phyloP scores from a whole-genome alignment of 2,888 invertebrate genomes.

The Netelia fuscicornis region DNA sequence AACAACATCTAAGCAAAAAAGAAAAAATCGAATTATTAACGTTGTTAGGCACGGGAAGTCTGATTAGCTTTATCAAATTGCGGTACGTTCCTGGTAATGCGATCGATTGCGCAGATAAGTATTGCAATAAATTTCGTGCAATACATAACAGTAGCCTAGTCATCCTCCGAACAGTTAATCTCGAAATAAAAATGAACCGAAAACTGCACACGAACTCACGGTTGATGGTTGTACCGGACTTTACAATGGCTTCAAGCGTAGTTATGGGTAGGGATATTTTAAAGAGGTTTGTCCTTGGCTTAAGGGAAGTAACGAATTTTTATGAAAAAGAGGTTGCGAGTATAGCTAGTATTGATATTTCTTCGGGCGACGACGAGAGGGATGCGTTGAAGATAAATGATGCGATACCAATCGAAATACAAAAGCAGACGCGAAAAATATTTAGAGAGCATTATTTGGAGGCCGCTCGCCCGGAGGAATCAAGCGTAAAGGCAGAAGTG shows the following conservation, averaged over 20 bases:
- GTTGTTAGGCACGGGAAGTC: slow-evolving; percentile 54
- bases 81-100: slow-evolving; percentile 42
- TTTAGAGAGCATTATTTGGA: no score
- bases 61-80: slow-evolving; percentile 60
- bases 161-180: slow-evolving; percentile 49
- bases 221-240: no score
- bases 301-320: background rate
- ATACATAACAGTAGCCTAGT: slow-evolving; percentile 48
- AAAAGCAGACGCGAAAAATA: no score
- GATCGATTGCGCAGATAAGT: slow-evolving; percentile 40
- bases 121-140: slow-evolving; percentile 34
- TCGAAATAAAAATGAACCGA: background rate
- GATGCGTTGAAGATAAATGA: slow-evolving; percentile 28
- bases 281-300: no score
- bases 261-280: no score
- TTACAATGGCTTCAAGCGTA: no score
- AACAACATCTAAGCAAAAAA: background rate
- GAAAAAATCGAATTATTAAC: slow-evolving; percentile 35
- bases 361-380: slow-evolving; percentile 4
- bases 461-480: no score
- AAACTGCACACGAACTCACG: background rate
- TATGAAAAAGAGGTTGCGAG: background rate
- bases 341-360: slow-evolving; percentile 20
- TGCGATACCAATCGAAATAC: background rate
- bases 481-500: no score